Evolutionary conservation across 2,797 vertebrate species (phyloP).

Genomic region (Varecia variegata): DNA sequence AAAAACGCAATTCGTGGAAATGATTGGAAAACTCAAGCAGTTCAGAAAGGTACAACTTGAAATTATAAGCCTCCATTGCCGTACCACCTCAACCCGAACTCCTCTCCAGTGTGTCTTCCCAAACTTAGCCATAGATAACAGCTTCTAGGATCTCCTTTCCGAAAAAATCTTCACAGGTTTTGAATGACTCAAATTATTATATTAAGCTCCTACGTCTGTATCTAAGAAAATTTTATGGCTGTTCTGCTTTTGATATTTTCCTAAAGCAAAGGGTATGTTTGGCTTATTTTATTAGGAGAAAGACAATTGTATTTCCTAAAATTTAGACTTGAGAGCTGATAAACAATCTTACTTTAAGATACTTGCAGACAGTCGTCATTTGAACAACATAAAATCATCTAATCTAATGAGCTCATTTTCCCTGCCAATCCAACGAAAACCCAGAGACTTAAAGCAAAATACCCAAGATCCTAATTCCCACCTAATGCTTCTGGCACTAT

Average conservation of each 20-base stretch:
- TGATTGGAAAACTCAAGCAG: not conserved
- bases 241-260: slow-evolving; percentile 2
- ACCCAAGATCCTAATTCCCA: not conserved
- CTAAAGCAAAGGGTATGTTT: not conserved
- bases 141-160: not conserved
- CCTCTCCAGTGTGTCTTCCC: too few relatives aligned
- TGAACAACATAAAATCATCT: not conserved
- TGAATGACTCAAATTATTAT: not conserved
- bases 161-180: not conserved
- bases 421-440: not conserved
- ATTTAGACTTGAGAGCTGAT: not conserved
- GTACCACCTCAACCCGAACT: not conserved
- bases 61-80: not conserved
- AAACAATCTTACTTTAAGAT: not conserved
- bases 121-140: not conserved
- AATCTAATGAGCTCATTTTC: not conserved
- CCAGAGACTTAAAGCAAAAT: slow-evolving; percentile 10
- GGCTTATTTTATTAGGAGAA: not conserved
- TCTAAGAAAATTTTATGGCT: not conserved
- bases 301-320: not conserved
- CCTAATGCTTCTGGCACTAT: not conserved
- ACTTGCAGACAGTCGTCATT: not conserved
- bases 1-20: not conserved
- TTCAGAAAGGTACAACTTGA: not conserved
- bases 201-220: not conserved